Percentiles rank a stretch among this genome's conserved stretches.
Evolutionary conservation across 2,888 invertebrate genomes (phyloP).

Genomic region (Saturnia japonica): DNA sequence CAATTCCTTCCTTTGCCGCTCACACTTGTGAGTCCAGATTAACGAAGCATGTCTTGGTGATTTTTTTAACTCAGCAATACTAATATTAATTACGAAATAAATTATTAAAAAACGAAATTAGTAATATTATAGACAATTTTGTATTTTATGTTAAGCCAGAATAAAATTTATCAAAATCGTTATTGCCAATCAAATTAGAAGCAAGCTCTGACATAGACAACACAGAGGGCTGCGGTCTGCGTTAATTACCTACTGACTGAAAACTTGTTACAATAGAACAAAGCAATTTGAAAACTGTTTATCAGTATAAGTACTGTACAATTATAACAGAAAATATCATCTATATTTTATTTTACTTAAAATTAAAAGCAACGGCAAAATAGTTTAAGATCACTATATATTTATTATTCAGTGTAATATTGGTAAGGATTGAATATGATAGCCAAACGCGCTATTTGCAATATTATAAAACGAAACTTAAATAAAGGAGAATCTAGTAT

Average conservation of each 20-base stretch:
- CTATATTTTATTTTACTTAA: too few relatives aligned
- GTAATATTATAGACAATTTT: too few relatives aligned
- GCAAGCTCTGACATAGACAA: slow-evolving; percentile 47
- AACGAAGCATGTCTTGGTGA: too few relatives aligned
- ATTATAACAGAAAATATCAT: neutral
- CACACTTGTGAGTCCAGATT: neutral
- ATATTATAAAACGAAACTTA: too few relatives aligned
- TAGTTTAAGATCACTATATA: neutral
- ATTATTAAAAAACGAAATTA: too few relatives aligned
- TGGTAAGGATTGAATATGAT: neutral
- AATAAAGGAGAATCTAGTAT: too few relatives aligned
- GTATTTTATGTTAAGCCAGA: too few relatives aligned
- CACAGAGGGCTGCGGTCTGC: slow-evolving; percentile 62
- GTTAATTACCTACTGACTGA: slow-evolving; percentile 74
- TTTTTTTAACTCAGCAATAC: too few relatives aligned
- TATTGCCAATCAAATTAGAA: slow-evolving; percentile 26
- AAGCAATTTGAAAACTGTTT: slow-evolving; percentile 62
- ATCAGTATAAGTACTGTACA: slow-evolving; percentile 36
- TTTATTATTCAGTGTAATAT: neutral
- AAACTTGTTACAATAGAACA: slow-evolving; percentile 66
- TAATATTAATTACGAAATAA: too few relatives aligned
- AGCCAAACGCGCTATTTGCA: too few relatives aligned
- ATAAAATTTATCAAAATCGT: slow-evolving; percentile 21
- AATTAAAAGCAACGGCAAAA: neutral
- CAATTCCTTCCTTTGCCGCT: neutral